Evolutionary conservation across 2,797 vertebrate species (phyloP), one percentile per base, ranked within the genome.

Genomic region (Galaxias olidus): DNA sequence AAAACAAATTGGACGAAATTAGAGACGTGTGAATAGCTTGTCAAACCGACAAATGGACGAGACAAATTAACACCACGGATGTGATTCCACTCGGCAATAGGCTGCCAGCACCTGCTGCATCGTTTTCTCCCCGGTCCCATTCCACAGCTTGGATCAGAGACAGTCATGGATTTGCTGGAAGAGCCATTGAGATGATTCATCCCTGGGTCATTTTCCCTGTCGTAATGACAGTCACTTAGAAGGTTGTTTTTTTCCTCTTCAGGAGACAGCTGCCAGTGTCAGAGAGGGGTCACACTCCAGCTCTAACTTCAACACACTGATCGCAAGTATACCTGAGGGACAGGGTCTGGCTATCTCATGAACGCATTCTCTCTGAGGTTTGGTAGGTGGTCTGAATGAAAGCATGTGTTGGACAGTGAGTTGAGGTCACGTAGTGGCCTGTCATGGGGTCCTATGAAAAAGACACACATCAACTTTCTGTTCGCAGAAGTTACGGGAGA

Each of bases 231-330:
- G 51, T 68, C 43, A 51, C 68, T 43, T 54, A 59, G 52, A 20
- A 64, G 70, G 63, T 74, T 48, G 69, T 79, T 59, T 63, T 65
- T 65, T 61, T 17, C 46, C 42, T 52, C 53, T 56, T 42, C 44
- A 57, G 59, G 59, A 86, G 75, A 78, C 81, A 87, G 77, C 78
- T 86, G 81, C 65, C 57, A 70, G 82, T 83, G 84, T 87, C 76
- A 88, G 75, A 18, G 57, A 73, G 66, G 56, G 77, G 74, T 87
- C 83, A 86, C 63, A 73, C 68, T 73, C 66, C 71, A 66, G 66
- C 60, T 60, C 65, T 61, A 65, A 76, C 69, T 82, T 79, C 65
- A 68, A 79, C 65, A 80, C 68, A 68, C 56, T 51, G 61, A 61
- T 71, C 62, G 62, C 62, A 87, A 80, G 82, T 74, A 63, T 64